Evolutionary conservation across 2,888 invertebrate genomes (phyloP), one percentile per base, ranked within the genome.

Genomic region (Vannuccia rotundouncinata): DNA sequence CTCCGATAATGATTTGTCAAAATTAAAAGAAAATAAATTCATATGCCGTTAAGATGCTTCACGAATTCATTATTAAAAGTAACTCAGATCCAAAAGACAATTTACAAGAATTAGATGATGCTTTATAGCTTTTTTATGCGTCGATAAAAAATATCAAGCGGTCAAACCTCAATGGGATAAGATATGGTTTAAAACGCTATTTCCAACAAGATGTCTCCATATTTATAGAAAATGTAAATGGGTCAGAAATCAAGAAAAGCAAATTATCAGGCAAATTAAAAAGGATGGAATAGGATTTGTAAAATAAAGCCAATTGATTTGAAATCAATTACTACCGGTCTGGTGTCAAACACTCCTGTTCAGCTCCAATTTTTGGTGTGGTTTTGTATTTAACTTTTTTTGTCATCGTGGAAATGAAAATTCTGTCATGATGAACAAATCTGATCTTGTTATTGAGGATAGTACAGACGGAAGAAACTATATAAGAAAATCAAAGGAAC

Each of bases 31-130:
- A 22, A 66, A 66, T 5, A 17, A 66, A 66, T 22, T 27, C 5
- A 66, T 66, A 66, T 66, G 66, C 66, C 22, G 66, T 66, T 66
- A 66, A 66, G 66, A 66, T 66, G 66, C 25, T 66, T 66, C 22
- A 66, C 66, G 66, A 66, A 66, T 66, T 22, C 66, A 66, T 66
- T 22, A 66, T 66, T 66, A 66, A 66, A 66, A 66, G 66, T 66
- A 45, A 45, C 45, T 45, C 45, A 45, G 45, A 45, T 45, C 45
- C 45, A 45, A 45, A 17, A 45, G 45, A 45, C 5, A 45, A 45
- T 45, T 45, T 45, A 45, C 45, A 45, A 10, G 45, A 45, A 45
- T 45, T 45, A 17, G 45, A 45, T 45, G 45, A 45, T 45, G 45
- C 17, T 17, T 17, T 45, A 10, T 5, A 5, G 17, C 45, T 45